Conservation (phyloP, 2,888 invertebrate genomes). For the Bursaphelenchus okinawaensis region DNA sequence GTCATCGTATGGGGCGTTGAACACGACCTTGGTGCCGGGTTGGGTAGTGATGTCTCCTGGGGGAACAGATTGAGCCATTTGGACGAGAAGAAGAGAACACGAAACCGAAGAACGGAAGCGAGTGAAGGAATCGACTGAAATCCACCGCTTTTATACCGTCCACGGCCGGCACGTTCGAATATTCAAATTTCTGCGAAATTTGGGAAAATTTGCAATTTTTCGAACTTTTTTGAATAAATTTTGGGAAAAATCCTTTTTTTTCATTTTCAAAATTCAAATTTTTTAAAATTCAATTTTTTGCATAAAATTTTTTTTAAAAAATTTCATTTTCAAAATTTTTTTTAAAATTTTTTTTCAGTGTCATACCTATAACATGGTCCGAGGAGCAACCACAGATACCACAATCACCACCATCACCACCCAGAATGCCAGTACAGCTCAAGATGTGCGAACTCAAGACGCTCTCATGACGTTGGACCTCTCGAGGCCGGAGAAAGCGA, state of each 20-base stretch:
- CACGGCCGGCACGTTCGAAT: not conserved
- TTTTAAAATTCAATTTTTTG: not conserved
- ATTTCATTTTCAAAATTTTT: not conserved
- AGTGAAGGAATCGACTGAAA: too few relatives aligned
- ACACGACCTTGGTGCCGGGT: slow-evolving; percentile 31
- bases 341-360: not conserved
- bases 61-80: slow-evolving; percentile 20
- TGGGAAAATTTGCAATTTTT: not conserved
- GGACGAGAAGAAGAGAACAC: not conserved
- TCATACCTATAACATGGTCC: too few relatives aligned
- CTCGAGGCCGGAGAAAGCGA: not conserved
- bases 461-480: not conserved
- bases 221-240: too few relatives aligned
- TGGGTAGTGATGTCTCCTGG: slow-evolving; percentile 24
- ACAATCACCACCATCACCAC: too few relatives aligned
- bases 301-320: not conserved
- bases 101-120: not conserved
- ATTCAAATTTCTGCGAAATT: not conserved
- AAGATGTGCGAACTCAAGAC: too few relatives aligned
- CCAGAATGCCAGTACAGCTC: not conserved
- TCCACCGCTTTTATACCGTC: not conserved
- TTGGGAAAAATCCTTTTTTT: too few relatives aligned
- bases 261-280: not conserved
- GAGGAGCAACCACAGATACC: not conserved
- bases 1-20: slow-evolving; percentile 39